Conservation (phyloP, 1,140 invertebrate genomes). For the Trichogramma pretiosum region DNA sequence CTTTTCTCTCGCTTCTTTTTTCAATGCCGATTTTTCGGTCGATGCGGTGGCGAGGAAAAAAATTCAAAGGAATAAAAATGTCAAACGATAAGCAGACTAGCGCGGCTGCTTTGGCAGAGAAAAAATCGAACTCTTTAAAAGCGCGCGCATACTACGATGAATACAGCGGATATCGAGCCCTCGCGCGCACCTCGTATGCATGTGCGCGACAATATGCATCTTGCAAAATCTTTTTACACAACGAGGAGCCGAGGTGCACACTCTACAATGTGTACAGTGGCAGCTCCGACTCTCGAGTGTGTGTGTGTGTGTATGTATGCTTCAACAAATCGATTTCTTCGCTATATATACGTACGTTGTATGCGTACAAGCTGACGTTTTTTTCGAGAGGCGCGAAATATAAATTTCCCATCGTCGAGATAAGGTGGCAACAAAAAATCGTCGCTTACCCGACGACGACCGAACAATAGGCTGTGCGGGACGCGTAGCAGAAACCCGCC, state of each 20-base stretch:
- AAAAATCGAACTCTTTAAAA: constrained; percentile 17
- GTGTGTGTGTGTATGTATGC: too few relatives aligned
- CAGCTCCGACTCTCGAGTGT: too few relatives aligned
- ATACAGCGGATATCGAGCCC: constrained; percentile 8
- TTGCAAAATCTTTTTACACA: constrained; percentile 3
- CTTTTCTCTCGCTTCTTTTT: background rate
- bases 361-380: too few relatives aligned
- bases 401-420: too few relatives aligned
- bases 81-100: constrained; percentile 2
- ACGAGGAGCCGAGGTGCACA: constrained; percentile 1
- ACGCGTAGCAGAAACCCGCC: too few relatives aligned
- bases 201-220: background rate
- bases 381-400: too few relatives aligned
- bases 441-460: too few relatives aligned
- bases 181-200: background rate
- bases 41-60: background rate
- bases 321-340: too few relatives aligned
- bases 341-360: too few relatives aligned
- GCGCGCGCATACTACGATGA: constrained; percentile 6
- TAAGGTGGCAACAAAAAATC: too few relatives aligned
- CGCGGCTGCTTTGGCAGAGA: background rate
- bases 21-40: background rate
- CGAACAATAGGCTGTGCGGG: too few relatives aligned
- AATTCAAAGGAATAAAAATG: constrained; percentile 15
- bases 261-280: background rate